Base-by-base conservation (phyloP, 2,888 invertebrate genomes). In the Colletes collaris region DNA sequence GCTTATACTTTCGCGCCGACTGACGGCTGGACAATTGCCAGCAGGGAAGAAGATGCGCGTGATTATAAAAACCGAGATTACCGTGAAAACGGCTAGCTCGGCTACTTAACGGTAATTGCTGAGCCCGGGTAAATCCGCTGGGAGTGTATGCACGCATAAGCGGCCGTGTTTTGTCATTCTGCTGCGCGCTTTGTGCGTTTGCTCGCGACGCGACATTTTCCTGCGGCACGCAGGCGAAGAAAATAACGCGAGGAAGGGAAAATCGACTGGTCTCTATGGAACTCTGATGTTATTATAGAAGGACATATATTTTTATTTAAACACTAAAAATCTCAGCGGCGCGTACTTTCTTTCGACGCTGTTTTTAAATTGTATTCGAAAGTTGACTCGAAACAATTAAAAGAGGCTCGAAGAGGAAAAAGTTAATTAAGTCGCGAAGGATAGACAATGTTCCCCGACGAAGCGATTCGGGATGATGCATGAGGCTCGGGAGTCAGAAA, bases 1-100 rank as follows among this genome's bases (percentile, higher is more conserved):
- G 76, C 77, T 86, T 84, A 79, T 82, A 78, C 68, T 83, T 85
- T 85, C 78, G 76, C 78, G 78, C 68, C 76, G 81, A 79, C 86
- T 83, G 86, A 86, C 87, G 84, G 86, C 84, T 84, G 88, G 86
- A 86, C 87, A 88, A 88, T 87, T 83, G 87, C 87, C 85, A 76
- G 87, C 72, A 77, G 82, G 78, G 76, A 82, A 62, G 78, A 71
- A 82, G 83, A 70, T 74, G 58, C 78, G 66, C 79, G 79, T 72
- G 83, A 85, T 87, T 77, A 82, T 79, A 81, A 87, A 85, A 86
- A 85, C 81, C 71, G 72, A 80, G 87, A 85, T 86, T 82, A 83
- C 86, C 85, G 87, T 87, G 85, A 85, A 86, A 86, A 86, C 81
- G 82, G 63, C 79, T 70, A 72, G 59, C 76, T 75, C 76, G 75